Evolutionary conservation across 2,113 vertebrate genomes (phyloP).

Genomic region (Helogale parvula): DNA sequence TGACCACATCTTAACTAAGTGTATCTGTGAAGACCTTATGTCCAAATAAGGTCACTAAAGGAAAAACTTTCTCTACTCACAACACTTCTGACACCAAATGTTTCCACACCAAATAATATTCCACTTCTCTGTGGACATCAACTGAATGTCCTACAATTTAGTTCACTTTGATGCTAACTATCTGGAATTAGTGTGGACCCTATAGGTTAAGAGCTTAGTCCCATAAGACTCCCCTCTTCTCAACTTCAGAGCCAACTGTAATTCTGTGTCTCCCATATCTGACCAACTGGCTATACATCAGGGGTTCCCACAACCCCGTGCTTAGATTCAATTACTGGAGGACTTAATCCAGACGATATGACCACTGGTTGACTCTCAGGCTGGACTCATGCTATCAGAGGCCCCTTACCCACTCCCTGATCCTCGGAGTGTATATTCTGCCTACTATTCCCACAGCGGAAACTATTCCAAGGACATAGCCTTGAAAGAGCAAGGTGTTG

Average conservation of each 20-base stretch:
- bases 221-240: not conserved
- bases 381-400: not conserved
- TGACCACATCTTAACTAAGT: not conserved
- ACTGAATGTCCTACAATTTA: not conserved
- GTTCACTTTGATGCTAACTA: not conserved
- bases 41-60: not conserved
- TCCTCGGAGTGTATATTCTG: not conserved
- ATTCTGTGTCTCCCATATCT: not conserved
- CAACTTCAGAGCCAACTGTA: not conserved
- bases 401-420: not conserved
- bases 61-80: not conserved
- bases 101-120: not conserved
- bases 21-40: not conserved
- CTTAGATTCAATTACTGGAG: not conserved
- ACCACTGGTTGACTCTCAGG: not conserved
- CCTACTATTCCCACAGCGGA: not conserved
- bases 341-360: not conserved
- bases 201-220: not conserved
- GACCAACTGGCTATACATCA: not conserved
- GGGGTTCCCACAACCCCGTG: not conserved
- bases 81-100: not conserved
- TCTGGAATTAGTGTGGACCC: not conserved
- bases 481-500: not conserved
- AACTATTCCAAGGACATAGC: not conserved
- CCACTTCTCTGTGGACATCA: not conserved